Evolutionary conservation across 2,113 vertebrate genomes (phyloP).

Genomic region (Bambusicola thoracicus): DNA sequence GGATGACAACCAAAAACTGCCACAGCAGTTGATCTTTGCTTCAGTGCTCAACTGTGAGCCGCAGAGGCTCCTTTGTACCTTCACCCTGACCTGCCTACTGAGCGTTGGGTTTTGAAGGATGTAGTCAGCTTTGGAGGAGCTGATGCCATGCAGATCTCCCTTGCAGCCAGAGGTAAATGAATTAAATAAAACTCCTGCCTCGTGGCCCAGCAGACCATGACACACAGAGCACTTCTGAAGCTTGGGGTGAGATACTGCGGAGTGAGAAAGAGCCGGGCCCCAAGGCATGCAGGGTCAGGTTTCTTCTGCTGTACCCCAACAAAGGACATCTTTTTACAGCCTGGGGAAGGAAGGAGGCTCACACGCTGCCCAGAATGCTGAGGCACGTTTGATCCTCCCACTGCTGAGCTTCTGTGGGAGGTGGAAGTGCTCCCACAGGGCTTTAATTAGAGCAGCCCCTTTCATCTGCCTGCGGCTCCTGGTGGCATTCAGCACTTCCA

Average conservation of each 20-base stretch:
- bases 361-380: background rate
- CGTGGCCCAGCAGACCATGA: background rate
- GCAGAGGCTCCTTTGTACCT: background rate
- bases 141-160: background rate
- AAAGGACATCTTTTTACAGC: background rate
- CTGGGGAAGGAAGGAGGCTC: background rate
- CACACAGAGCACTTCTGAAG: background rate
- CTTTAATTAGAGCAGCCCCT: background rate
- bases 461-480: background rate
- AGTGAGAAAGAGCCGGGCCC: background rate
- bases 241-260: background rate
- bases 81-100: background rate
- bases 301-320: background rate
- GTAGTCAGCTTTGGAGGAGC: background rate
- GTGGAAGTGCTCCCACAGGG: background rate
- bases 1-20: background rate
- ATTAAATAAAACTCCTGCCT: background rate
- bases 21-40: conserved; percentile 20
- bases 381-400: background rate
- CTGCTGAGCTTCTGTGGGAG: background rate
- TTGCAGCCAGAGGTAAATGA: background rate
- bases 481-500: background rate
- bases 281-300: background rate
- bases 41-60: background rate
- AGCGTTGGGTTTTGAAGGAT: background rate